phyloP scores from a whole-genome alignment of 2,888 invertebrate species.

The Unio pictorum region DNA sequence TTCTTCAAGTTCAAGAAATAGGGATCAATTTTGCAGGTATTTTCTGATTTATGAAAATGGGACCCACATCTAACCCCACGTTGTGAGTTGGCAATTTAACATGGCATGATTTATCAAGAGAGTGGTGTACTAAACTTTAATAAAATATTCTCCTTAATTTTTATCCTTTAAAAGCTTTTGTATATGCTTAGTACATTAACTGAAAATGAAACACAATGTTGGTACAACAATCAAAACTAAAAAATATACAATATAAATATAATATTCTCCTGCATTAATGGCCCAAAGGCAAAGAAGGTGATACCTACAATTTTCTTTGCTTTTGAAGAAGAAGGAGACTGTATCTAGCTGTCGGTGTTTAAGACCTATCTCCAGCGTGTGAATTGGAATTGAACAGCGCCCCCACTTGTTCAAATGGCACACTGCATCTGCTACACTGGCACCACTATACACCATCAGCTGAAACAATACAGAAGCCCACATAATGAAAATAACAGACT shows the following conservation, averaged over 20 bases:
- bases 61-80: no score
- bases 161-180: no score
- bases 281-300: neutral
- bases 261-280: neutral
- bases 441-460: conserved; percentile 65
- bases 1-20: no score
- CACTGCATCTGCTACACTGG: conserved; percentile 54
- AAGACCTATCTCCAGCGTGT: conserved; percentile 61
- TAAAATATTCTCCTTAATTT: no score
- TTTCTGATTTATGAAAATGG: no score
- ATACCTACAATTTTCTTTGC: conserved; percentile 61
- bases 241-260: neutral
- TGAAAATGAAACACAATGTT: no score
- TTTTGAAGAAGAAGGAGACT: conserved; percentile 65
- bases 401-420: conserved; percentile 66
- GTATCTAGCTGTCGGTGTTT: conserved; percentile 66
- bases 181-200: no score
- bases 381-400: conserved; percentile 59
- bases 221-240: neutral
- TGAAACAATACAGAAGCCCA: conserved; percentile 18
- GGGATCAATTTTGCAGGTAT: no score
- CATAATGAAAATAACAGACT: neutral
- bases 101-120: no score
- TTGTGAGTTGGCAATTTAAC: no score
- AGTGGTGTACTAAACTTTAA: no score